These are phyloP conservation scores for Cyphomyrmex costatus DNA, from an alignment of 1,140 invertebrate genomes.

Conservation along the genomic window DNA sequence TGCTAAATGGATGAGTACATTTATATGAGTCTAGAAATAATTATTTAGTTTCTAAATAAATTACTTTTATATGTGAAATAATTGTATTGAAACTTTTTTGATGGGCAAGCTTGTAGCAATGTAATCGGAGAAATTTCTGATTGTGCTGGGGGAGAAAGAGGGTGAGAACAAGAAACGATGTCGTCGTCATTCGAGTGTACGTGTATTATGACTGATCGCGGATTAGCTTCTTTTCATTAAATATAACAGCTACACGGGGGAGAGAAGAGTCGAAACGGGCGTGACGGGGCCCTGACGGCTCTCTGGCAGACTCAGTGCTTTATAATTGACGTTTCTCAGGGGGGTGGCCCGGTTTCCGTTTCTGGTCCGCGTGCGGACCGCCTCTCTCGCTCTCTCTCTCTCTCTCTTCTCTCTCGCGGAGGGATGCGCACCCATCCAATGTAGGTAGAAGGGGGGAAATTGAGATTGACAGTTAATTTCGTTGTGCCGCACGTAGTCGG, in stretches of 20 bases:
- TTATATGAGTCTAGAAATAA: too few relatives aligned
- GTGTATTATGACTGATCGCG: slow-evolving; percentile 79
- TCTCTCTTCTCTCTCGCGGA: slow-evolving; percentile 11
- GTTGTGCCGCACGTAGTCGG: slow-evolving; percentile 72
- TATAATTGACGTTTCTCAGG: slow-evolving; percentile 75
- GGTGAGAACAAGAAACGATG: not conserved
- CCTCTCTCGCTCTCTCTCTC: slow-evolving; percentile 11
- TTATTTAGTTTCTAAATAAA: too few relatives aligned
- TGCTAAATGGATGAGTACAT: too few relatives aligned
- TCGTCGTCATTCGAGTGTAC: slow-evolving; percentile 39
- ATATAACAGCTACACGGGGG: slow-evolving; percentile 62
- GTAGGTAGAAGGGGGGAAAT: slow-evolving; percentile 73
- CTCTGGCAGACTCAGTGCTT: slow-evolving; percentile 69
- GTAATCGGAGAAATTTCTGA: not conserved
- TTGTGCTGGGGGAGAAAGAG: not conserved
- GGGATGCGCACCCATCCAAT: slow-evolving; percentile 42
- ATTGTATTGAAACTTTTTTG: too few relatives aligned
- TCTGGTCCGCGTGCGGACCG: slow-evolving; percentile 26
- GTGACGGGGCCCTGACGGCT: slow-evolving; percentile 68
- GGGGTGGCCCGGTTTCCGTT: slow-evolving; percentile 43
- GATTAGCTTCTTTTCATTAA: slow-evolving; percentile 78
- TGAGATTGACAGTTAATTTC: slow-evolving; percentile 88
- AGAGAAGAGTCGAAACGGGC: slow-evolving; percentile 56
- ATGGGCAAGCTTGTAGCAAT: not conserved
- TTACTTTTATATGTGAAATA: too few relatives aligned